These are phyloP conservation scores for Silurus asotus DNA, from an alignment of 2,113 vertebrate species.

Conservation along the genomic window DNA sequence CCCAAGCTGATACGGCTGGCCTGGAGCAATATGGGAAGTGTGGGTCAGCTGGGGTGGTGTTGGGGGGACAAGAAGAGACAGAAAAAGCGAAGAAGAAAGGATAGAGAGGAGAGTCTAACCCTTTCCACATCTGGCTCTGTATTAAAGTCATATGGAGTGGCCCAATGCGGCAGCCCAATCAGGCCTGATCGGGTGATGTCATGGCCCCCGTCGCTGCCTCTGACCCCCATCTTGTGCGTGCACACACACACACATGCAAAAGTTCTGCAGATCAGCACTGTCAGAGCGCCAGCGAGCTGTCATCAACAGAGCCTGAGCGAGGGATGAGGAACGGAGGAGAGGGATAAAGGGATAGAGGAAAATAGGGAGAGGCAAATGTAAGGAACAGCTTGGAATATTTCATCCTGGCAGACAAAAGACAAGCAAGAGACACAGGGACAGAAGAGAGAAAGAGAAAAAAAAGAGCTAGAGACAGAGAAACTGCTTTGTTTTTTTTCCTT, in stretches of 20 bases:
- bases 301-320: constrained; percentile 60
- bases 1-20: constrained; percentile 61
- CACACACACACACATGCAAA: constrained; percentile 49
- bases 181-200: constrained; percentile 75
- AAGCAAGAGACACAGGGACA: constrained; percentile 9
- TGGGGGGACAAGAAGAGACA: background rate
- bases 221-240: background rate
- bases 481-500: background rate
- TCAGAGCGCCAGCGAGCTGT: constrained; percentile 68
- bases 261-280: constrained; percentile 57
- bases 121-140: constrained; percentile 73
- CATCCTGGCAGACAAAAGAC: constrained; percentile 28
- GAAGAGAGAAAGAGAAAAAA: constrained; percentile 58
- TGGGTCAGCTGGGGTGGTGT: background rate
- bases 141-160: constrained; percentile 76
- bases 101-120: constrained; percentile 27
- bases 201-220: constrained; percentile 68
- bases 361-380: constrained; percentile 48
- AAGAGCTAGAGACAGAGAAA: constrained; percentile 38
- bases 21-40: constrained; percentile 53
- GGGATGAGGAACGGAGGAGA: constrained; percentile 40
- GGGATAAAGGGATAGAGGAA: constrained; percentile 61
- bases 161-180: constrained; percentile 63
- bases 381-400: constrained; percentile 40
- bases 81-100: constrained; percentile 23